Conservation (phyloP, 1,140 invertebrate species). For the Penaeus indicus region DNA sequence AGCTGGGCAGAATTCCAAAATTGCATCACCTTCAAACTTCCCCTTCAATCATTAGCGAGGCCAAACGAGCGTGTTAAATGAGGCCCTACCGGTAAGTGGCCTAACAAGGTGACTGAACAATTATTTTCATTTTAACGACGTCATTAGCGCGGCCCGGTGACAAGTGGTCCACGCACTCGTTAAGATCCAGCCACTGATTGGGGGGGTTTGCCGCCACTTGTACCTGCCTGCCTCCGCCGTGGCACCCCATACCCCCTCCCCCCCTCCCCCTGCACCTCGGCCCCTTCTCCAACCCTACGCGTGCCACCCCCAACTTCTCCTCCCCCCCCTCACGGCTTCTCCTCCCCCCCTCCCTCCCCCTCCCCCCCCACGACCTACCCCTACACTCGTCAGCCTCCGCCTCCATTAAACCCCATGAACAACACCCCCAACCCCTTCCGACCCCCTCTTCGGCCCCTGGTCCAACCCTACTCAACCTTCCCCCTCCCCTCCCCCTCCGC, state of each 20-base stretch:
- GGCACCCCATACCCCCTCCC: background rate
- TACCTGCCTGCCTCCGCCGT: background rate
- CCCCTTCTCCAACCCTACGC: too few relatives aligned
- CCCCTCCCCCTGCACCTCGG: background rate
- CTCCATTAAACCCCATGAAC: too few relatives aligned
- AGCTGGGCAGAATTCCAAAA: constrained; percentile 51
- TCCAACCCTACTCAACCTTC: too few relatives aligned
- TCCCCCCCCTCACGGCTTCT: too few relatives aligned
- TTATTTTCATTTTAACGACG: constrained; percentile 64
- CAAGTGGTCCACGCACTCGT: constrained; percentile 58
- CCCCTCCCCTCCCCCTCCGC: too few relatives aligned
- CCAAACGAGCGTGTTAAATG: constrained; percentile 57
- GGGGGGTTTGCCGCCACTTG: constrained; percentile 18
- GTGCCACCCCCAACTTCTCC: too few relatives aligned
- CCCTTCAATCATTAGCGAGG: constrained; percentile 61
- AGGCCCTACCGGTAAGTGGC: constrained; percentile 61
- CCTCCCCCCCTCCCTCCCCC: too few relatives aligned
- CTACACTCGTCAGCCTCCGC: too few relatives aligned
- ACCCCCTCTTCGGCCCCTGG: too few relatives aligned
- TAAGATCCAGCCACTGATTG: constrained; percentile 61
- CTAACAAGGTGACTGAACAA: constrained; percentile 64
- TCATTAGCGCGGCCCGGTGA: constrained; percentile 62
- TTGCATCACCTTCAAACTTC: constrained; percentile 58
- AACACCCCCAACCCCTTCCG: too few relatives aligned
- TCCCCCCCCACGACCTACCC: too few relatives aligned